Evolutionary conservation across 2,888 invertebrate genomes (phyloP).

Genomic region (Brenthis ino): DNA sequence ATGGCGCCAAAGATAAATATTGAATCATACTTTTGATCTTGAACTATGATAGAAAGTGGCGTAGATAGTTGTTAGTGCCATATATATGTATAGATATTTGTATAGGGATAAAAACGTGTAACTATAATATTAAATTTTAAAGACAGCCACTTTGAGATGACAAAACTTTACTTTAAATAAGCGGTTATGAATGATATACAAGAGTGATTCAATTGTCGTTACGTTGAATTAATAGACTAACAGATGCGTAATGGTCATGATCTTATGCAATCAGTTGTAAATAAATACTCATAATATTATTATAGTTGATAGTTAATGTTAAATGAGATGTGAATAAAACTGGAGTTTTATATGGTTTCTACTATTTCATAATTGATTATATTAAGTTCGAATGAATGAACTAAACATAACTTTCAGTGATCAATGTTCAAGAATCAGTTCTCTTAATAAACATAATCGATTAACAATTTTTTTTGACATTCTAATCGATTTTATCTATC

Average conservation of each 20-base stretch:
- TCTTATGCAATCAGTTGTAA: no score
- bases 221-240: no score
- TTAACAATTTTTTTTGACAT: not conserved
- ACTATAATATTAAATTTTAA: conserved; percentile 3
- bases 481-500: conserved; percentile 6
- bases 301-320: no score
- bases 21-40: conserved; percentile 44
- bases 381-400: no score
- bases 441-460: not conserved
- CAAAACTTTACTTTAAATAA: conserved; percentile 6
- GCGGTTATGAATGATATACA: conserved; percentile 11
- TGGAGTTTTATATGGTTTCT: no score
- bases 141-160: conserved; percentile 25
- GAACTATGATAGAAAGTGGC: conserved; percentile 41
- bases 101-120: conserved; percentile 29
- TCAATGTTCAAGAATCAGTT: not conserved
- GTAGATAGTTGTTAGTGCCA: conserved; percentile 72
- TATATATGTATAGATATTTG: conserved; percentile 49
- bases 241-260: no score
- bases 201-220: not conserved
- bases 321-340: no score
- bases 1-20: conserved; percentile 64
- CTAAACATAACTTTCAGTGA: no score
- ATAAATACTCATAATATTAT: no score
- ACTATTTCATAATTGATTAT: no score